Percentiles rank a stretch among this genome's conserved stretches.
These are phyloP conservation scores for Triplophysa tibetana DNA, from an alignment of 2,113 vertebrate species.

Conservation along the genomic window DNA sequence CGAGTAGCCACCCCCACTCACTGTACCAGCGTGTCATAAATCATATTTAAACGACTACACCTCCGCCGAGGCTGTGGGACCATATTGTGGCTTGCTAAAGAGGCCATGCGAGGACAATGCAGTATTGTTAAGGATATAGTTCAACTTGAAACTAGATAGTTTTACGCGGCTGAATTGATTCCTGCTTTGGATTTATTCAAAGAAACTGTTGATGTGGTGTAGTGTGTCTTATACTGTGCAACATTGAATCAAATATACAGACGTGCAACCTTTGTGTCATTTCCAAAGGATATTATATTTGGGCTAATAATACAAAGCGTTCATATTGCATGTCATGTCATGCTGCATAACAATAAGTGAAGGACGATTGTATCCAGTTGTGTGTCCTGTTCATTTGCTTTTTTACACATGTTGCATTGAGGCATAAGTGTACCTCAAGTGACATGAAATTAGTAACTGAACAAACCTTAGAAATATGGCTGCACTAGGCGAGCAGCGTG, in stretches of 20 bases:
- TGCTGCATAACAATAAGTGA: neutral
- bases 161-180: neutral
- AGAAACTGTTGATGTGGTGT: neutral
- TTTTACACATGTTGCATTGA: neutral
- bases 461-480: neutral
- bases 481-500: neutral
- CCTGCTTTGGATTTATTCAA: neutral
- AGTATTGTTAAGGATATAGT: neutral
- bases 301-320: neutral
- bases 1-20: constrained; percentile 6
- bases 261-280: neutral
- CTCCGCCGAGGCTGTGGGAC: constrained; percentile 10
- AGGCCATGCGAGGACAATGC: constrained; percentile 35
- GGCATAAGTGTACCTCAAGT: neutral
- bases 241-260: neutral
- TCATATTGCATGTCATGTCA: neutral
- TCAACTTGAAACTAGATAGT: neutral
- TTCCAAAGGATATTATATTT: neutral
- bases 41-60: constrained; percentile 41
- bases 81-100: constrained; percentile 23
- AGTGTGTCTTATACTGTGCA: neutral
- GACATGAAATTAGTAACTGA: neutral
- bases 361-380: neutral
- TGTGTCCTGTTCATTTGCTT: neutral
- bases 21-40: constrained; percentile 34